Evolutionary conservation across 2,797 vertebrate genomes (phyloP), one percentile per base, ranked within the genome.

Genomic region (Oreonectes daqikongensis): DNA sequence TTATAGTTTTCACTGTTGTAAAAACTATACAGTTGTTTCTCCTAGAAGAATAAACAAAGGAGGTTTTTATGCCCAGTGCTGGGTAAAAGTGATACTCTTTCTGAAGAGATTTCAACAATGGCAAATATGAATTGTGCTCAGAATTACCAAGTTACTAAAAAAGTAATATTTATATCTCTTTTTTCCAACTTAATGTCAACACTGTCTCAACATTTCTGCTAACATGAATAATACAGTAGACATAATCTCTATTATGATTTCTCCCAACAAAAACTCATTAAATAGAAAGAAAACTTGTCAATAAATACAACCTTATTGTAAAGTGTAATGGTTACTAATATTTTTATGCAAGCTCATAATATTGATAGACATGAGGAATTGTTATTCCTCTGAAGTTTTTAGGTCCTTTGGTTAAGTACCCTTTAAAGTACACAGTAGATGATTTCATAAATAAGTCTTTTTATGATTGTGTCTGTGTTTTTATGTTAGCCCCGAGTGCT

Each of bases 401-500:
- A 9, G 1, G 8, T 35, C 35, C 35, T 35, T 35, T 35, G 46
- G 5, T n/a, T 17, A 46, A 46, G 44, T 46, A 48, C 5, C 3
- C 18, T 52, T 8, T 53, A 11, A 53, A 22, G 6, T 68, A 20
- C 35, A 59, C 26, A 60, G 42, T 61, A 64, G 50, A 24, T 44
- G 22, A 14, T 12, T 46, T 22, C 40, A 35, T 63, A 4, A 6
- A 24, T 14, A 50, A 17, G 9, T 82, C n/a, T 52, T 26, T 81
- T 30, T 48, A 48, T 73, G 55, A 55, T 55, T 72, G 50, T 61
- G 28, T 72, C 40, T 55, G 26, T 50, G 20, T 68, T 24, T 83
- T 38, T 38, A 12, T 68, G 0, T 38, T 52, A 99, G 97, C 94
- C 61, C 97, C 97, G 74, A 93, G 95, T 81, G 90, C 93, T 65